Conservation (phyloP, 2,797 vertebrate genomes). For the Pagetopsis macropterus region DNA sequence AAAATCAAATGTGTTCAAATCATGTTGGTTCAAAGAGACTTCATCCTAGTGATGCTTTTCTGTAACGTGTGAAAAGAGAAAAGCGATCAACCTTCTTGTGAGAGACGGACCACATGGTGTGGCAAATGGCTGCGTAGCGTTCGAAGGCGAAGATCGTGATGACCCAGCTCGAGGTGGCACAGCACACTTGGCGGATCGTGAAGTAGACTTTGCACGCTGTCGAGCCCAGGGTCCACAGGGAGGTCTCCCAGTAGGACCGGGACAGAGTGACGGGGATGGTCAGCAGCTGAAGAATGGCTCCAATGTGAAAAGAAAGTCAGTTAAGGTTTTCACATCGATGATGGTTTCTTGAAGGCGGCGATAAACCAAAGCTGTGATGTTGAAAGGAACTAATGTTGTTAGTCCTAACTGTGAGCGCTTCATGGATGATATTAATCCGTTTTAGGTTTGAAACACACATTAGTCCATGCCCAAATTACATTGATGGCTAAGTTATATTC, state of each 20-base stretch:
- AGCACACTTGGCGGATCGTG: constrained; percentile 85
- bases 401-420: neutral
- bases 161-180: constrained; percentile 86
- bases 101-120: constrained; percentile 85
- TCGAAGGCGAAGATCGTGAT: constrained; percentile 83
- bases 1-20: neutral
- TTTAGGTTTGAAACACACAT: neutral
- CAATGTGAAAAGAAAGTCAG: constrained; percentile 14
- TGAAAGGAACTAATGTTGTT: neutral
- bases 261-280: constrained; percentile 85
- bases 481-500: neutral
- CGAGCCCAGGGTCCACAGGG: constrained; percentile 83
- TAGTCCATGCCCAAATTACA: neutral
- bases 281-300: constrained; percentile 81
- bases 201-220: constrained; percentile 83
- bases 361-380: neutral
- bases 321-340: neutral
- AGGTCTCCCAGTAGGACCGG: constrained; percentile 87
- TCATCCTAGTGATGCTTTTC: neutral
- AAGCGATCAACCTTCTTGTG: constrained; percentile 70
- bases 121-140: constrained; percentile 85
- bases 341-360: neutral
- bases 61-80: neutral
- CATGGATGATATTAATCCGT: neutral
- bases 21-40: neutral